Evolutionary conservation across 1,140 invertebrate genomes (phyloP).

Genomic region (Drosophila nigromelanica): DNA sequence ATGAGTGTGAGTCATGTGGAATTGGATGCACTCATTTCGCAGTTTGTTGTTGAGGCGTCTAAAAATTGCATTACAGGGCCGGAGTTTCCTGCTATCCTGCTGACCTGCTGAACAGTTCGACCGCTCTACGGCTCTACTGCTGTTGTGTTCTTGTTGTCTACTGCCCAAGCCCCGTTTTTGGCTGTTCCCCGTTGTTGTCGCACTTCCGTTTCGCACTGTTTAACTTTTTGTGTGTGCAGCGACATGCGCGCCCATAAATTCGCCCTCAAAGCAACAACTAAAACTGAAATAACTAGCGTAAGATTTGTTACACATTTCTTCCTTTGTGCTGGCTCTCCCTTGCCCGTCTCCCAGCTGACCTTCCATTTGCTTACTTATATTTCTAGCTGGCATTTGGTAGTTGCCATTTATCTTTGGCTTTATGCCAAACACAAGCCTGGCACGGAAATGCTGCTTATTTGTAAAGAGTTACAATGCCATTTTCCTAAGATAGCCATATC

Average conservation of each 20-base stretch:
- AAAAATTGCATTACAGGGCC: slow-evolving; percentile 60
- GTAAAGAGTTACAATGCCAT: slow-evolving; percentile 54
- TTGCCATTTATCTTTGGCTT: slow-evolving; percentile 79
- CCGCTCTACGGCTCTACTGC: not conserved
- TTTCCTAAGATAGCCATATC: slow-evolving; percentile 18
- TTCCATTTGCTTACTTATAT: slow-evolving; percentile 65
- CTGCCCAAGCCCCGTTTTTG: not conserved
- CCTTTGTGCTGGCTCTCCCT: not conserved
- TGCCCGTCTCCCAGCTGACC: slow-evolving; percentile 41
- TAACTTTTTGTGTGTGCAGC: slow-evolving; percentile 81
- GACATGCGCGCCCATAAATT: slow-evolving; percentile 79
- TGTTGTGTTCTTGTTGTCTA: too few species aligned
- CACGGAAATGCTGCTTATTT: slow-evolving; percentile 72
- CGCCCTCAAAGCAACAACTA: slow-evolving; percentile 47
- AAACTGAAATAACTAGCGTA: slow-evolving; percentile 46
- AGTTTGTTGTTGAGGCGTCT: slow-evolving; percentile 43
- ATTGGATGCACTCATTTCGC: slow-evolving; percentile 55
- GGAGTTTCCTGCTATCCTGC: slow-evolving; percentile 35
- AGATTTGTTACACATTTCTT: slow-evolving; percentile 70
- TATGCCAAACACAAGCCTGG: slow-evolving; percentile 64
- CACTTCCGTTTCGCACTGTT: slow-evolving; percentile 79
- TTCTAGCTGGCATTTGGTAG: slow-evolving; percentile 71
- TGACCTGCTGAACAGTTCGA: slow-evolving; percentile 12
- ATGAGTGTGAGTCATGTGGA: slow-evolving; percentile 7
- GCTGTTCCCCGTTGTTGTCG: slow-evolving; percentile 49